phyloP scores from a whole-genome alignment of 2,797 vertebrate genomes.

The Myiotriccus ornatus region DNA sequence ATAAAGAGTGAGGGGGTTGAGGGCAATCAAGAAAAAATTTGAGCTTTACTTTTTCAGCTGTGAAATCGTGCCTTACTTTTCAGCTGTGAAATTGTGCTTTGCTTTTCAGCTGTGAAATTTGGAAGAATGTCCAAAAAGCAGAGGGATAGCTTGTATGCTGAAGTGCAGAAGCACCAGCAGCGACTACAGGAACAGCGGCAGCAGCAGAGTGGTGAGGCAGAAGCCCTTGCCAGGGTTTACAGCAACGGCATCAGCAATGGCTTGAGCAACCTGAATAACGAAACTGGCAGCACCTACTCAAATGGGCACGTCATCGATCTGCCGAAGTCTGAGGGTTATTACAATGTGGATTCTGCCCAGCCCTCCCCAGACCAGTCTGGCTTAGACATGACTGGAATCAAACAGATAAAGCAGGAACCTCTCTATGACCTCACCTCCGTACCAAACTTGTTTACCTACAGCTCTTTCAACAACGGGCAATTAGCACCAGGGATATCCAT shows the following conservation, averaged over 20 bases:
- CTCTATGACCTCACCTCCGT: conserved; percentile 97
- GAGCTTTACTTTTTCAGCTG: not conserved
- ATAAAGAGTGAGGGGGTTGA: not conserved
- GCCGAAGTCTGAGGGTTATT: conserved; percentile 92
- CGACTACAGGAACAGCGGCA: conserved; percentile 92
- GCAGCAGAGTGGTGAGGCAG: conserved; percentile 93
- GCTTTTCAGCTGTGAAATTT: conserved; percentile 91
- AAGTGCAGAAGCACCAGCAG: conserved; percentile 98
- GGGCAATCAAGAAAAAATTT: not conserved
- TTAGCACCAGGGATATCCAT: conserved; percentile 92
- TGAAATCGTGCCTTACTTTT: conserved; percentile 12
- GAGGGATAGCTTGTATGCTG: conserved; percentile 95
- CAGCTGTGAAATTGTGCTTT: conserved; percentile 87
- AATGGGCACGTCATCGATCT: conserved; percentile 94
- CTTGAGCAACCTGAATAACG: conserved; percentile 88
- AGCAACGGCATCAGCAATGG: conserved; percentile 90
- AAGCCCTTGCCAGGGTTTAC: conserved; percentile 93
- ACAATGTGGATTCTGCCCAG: conserved; percentile 93
- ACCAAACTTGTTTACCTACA: conserved; percentile 97
- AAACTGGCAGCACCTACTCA: conserved; percentile 89
- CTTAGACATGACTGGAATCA: conserved; percentile 97
- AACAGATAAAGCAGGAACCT: conserved; percentile 99
- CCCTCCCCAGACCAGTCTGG: conserved; percentile 98
- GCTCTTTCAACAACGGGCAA: conserved; percentile 93
- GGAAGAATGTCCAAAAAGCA: conserved; percentile 99